Percentiles rank a stretch among this genome's conserved stretches.
phyloP scores from a whole-genome alignment of 2,888 invertebrate species.

The Phlogophora meticulosa region DNA sequence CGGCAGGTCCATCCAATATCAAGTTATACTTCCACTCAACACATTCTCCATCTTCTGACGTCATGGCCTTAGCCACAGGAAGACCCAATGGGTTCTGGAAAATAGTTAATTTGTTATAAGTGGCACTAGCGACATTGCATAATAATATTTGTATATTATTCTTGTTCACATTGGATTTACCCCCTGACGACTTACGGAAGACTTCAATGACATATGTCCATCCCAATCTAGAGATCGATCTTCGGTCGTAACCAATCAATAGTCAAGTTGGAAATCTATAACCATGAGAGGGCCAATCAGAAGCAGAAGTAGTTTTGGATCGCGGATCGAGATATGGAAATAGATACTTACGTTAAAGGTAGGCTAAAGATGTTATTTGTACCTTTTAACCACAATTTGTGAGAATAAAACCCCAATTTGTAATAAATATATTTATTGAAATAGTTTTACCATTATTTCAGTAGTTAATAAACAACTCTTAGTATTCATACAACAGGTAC shows the following conservation, averaged over 20 bases:
- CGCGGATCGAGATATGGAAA: too few species aligned
- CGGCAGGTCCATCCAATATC: slow-evolving; percentile 95
- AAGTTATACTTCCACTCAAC: slow-evolving; percentile 94
- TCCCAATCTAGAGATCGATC: too few species aligned
- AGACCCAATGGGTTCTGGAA: slow-evolving; percentile 85
- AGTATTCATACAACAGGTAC: not conserved
- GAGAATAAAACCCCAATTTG: not conserved
- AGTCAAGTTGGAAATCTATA: too few species aligned
- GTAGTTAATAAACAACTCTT: slow-evolving; percentile 6
- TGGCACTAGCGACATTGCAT: not conserved
- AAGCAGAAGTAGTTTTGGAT: too few species aligned
- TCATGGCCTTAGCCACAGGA: slow-evolving; percentile 93
- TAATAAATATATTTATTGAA: slow-evolving; percentile 19
- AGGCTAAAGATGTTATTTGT: too few species aligned
- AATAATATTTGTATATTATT: too few species aligned
- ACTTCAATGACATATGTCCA: too few species aligned
- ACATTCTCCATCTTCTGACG: slow-evolving; percentile 95
- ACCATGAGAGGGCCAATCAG: too few species aligned
- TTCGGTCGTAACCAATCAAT: too few species aligned
- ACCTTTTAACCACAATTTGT: not conserved
- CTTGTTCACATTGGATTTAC: too few species aligned
- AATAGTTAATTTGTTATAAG: not conserved
- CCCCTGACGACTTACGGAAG: too few species aligned
- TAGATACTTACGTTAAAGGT: too few species aligned
- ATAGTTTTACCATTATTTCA: not conserved